Evolutionary conservation across 2,113 vertebrate genomes (phyloP).

Genomic region (Rhinolophus ferrumequinum): DNA sequence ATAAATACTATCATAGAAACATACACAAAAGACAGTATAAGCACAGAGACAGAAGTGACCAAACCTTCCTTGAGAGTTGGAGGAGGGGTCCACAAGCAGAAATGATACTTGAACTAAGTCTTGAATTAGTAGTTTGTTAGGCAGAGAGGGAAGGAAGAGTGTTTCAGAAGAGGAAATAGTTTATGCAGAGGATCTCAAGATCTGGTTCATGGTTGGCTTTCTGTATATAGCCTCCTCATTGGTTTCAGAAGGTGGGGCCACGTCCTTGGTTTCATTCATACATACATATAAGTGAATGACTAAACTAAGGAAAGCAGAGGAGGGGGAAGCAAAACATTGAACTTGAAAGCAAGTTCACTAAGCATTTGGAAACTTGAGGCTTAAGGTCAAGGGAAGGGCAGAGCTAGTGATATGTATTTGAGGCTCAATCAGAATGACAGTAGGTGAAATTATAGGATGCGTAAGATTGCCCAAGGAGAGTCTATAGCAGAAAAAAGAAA

Average conservation of each 20-base stretch:
- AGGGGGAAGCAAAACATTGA: background rate
- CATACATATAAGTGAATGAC: background rate
- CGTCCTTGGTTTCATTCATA: too few species aligned
- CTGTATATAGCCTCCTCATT: too few species aligned
- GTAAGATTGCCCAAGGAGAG: background rate
- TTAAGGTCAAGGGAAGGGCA: background rate
- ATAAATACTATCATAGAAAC: background rate
- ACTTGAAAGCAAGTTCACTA: background rate
- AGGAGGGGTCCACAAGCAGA: background rate
- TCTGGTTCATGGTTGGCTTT: background rate
- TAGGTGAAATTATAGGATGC: background rate
- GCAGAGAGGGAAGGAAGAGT: background rate
- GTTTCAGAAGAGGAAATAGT: background rate
- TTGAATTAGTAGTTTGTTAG: background rate
- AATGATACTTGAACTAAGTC: background rate
- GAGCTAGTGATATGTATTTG: background rate
- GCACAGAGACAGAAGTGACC: background rate
- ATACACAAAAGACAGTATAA: background rate
- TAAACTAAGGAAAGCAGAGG: constrained; percentile 1
- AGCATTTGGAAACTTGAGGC: background rate
- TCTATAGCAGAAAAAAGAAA: background rate
- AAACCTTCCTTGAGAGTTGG: background rate
- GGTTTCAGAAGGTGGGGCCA: too few species aligned
- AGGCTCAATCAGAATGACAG: constrained; percentile 3
- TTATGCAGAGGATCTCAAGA: background rate